A percentile compares a stretch with the other conserved stretches of the same genome.
Evolutionary conservation across 92 coral and sea anemone species (phyloP).

Genomic region (Paramuricea clavata): DNA sequence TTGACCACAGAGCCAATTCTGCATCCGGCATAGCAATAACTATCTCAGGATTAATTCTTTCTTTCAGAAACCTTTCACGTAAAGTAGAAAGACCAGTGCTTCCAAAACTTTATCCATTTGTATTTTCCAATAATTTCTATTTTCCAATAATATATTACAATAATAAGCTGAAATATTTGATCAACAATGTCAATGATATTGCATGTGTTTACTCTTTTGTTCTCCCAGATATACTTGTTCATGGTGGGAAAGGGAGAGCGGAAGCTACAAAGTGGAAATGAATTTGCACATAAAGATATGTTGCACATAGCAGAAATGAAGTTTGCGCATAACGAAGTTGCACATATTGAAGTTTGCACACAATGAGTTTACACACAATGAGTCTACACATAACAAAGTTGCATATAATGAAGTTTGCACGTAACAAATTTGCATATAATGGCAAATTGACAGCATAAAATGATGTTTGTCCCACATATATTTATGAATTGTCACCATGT

Average conservation of each 20-base stretch:
- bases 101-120: slow-evolving; percentile 33
- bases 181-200: background rate
- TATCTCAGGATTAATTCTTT: slow-evolving; percentile 44
- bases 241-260: background rate
- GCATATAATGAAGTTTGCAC: background rate
- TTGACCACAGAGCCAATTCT: slow-evolving; percentile 50
- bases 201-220: too few species aligned
- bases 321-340: slow-evolving; percentile 15
- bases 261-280: background rate
- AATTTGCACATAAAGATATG: background rate
- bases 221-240: background rate
- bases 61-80: slow-evolving; percentile 50
- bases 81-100: slow-evolving; percentile 37
- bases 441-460: background rate
- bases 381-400: background rate
- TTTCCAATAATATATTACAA: background rate
- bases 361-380: background rate
- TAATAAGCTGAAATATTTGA: background rate
- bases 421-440: background rate
- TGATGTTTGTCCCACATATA: background rate
- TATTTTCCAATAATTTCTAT: background rate
- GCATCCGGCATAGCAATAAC: slow-evolving; percentile 33
- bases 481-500: slow-evolving; percentile 5
- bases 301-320: background rate
- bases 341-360: background rate